A percentile compares a stretch with the other conserved stretches of the same genome.
These are phyloP conservation scores for Perccottus glenii DNA, from an alignment of 2,113 vertebrate genomes.

Conservation along the genomic window DNA sequence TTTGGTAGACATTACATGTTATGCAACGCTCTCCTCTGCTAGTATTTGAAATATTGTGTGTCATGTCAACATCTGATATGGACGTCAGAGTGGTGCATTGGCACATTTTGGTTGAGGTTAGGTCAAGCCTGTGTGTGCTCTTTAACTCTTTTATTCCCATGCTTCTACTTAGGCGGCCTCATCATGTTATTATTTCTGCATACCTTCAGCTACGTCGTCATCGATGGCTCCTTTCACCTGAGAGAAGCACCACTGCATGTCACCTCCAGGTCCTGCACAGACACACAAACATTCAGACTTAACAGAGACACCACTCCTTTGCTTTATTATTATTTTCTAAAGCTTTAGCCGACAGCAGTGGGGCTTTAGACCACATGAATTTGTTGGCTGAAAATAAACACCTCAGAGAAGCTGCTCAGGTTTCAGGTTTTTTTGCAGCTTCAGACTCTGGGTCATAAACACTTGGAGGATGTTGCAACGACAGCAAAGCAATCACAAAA, in stretches of 20 bases:
- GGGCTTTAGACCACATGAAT: neutral
- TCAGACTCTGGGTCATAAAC: neutral
- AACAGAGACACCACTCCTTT: neutral
- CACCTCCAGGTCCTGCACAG: constrained; percentile 84
- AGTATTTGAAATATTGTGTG: neutral
- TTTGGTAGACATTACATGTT: neutral
- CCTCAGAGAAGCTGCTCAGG: too few species aligned
- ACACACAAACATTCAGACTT: neutral
- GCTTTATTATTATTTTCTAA: neutral
- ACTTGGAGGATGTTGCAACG: neutral
- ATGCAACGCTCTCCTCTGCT: neutral
- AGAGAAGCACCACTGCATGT: constrained; percentile 99
- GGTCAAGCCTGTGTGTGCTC: neutral
- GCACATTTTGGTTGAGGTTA: neutral
- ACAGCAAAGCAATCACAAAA: neutral
- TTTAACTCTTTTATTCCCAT: neutral
- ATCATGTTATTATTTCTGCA: constrained; percentile 7
- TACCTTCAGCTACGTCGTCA: constrained; percentile 98
- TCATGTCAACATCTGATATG: neutral
- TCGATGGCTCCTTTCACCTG: constrained; percentile 99
- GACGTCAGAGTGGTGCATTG: neutral
- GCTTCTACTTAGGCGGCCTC: too few species aligned
- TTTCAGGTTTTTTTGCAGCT: neutral
- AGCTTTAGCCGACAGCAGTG: neutral
- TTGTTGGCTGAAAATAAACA: neutral